These are phyloP conservation scores for Lamellibrachia luymesi DNA, from an alignment of 1,140 invertebrate genomes.

Conservation along the genomic window DNA sequence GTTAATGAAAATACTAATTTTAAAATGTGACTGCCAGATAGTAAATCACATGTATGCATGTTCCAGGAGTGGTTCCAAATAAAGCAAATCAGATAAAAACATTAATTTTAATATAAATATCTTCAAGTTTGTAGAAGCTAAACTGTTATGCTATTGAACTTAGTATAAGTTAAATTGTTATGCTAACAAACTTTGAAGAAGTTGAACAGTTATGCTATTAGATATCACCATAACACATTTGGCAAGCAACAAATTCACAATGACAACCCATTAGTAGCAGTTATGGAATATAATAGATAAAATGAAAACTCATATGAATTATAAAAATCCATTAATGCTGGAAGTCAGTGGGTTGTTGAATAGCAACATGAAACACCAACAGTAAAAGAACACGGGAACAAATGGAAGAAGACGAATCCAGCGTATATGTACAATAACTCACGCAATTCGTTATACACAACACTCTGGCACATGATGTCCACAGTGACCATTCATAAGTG, in stretches of 20 bases:
- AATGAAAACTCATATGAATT: background rate
- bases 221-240: background rate
- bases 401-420: background rate
- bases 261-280: background rate
- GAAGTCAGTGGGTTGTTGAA: background rate
- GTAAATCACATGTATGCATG: background rate
- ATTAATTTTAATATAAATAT: background rate
- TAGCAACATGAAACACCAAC: background rate
- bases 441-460: background rate
- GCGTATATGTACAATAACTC: background rate
- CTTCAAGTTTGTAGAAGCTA: background rate
- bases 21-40: background rate
- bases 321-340: background rate
- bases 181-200: background rate
- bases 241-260: background rate
- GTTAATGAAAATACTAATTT: background rate
- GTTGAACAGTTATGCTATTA: background rate
- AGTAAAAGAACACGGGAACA: background rate
- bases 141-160: background rate
- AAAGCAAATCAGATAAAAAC: background rate
- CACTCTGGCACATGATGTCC: background rate
- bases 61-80: background rate
- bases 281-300: background rate
- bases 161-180: background rate
- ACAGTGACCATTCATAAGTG: background rate